Conservation (phyloP, 2,113 vertebrate genomes). For the Neogobius melanostomus region DNA sequence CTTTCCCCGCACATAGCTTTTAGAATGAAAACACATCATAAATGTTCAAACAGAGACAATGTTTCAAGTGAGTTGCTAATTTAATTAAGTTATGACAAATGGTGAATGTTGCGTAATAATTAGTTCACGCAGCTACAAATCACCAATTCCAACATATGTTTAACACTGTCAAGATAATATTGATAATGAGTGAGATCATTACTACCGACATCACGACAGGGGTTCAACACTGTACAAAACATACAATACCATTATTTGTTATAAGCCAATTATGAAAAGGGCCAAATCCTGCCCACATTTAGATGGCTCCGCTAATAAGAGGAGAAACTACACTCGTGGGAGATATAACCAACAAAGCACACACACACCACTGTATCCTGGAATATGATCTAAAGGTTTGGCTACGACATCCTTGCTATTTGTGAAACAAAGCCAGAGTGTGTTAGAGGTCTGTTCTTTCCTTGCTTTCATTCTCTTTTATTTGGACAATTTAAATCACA, state of each 20-base stretch:
- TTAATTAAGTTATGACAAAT: too few species aligned
- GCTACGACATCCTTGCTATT: too few species aligned
- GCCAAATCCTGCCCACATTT: not conserved
- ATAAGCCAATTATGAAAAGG: not conserved
- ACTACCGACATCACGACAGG: not conserved
- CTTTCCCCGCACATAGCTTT: not conserved
- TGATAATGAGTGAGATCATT: not conserved
- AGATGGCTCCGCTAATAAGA: not conserved
- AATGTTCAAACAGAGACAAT: not conserved
- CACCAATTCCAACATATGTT: not conserved
- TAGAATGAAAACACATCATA: not conserved
- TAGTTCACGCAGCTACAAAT: too few species aligned
- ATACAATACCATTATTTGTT: too few species aligned
- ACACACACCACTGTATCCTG: too few species aligned
- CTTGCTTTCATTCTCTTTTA: not conserved
- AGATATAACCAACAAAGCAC: not conserved
- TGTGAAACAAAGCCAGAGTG: too few species aligned
- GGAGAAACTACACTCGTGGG: not conserved
- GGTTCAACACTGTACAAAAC: not conserved
- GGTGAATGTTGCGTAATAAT: too few species aligned
- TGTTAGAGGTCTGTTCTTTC: not conserved
- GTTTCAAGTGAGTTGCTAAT: not conserved
- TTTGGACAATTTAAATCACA: not conserved
- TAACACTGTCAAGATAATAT: not conserved
- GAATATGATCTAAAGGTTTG: too few species aligned